Base-by-base conservation (phyloP, 2,888 invertebrate species). In the Andrena hattorfiana region DNA sequence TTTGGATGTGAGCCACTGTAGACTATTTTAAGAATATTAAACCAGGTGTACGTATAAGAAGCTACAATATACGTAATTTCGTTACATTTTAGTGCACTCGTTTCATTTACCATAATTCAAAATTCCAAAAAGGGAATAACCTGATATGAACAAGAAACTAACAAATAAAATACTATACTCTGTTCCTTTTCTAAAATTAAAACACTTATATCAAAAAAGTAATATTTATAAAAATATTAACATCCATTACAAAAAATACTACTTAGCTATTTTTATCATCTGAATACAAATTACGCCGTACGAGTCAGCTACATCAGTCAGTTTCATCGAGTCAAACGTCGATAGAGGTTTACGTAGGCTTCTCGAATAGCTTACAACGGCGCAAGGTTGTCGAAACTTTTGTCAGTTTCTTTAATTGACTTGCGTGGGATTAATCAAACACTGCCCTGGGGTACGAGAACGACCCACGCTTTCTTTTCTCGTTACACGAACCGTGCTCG, bases 391-490 rank as follows among this genome's bases (percentile, higher is more conserved):
- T 71, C 71, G 80, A 78, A 66, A 80, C 78, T 62, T 56, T 28
- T n/a, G 51, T 60, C 35, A 32, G 71, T 71, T 67, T 71, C 80
- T 80, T 71, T 78, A 80, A 80, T 80, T 71, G 80, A 80, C 62
- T 66, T 28, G 66, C 80, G 80, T 80, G 64, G 80, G 80, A 77
- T 67, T 80, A 62, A 80, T 80, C 80, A 51, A 80, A 78, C 54
- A 78, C 48, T 32, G 79, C 80, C 71, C 16, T 16, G 51, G 71
- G 79, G 78, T 67, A 26, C 56, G 67, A 78, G 60, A 54, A 20
- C 80, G 2, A 23, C 70, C 80, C 78, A 78, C 80, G 71, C 78
- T 80, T 78, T 80, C 78, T 78, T 78, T 78, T 66, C 80, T 66
- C 60, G 64, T 80, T 80, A 77, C 66, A 64, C 10, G 64, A 30